These are phyloP conservation scores for Drosophila eugracilis DNA, from an alignment of 1,140 invertebrate genomes.

Conservation along the genomic window DNA sequence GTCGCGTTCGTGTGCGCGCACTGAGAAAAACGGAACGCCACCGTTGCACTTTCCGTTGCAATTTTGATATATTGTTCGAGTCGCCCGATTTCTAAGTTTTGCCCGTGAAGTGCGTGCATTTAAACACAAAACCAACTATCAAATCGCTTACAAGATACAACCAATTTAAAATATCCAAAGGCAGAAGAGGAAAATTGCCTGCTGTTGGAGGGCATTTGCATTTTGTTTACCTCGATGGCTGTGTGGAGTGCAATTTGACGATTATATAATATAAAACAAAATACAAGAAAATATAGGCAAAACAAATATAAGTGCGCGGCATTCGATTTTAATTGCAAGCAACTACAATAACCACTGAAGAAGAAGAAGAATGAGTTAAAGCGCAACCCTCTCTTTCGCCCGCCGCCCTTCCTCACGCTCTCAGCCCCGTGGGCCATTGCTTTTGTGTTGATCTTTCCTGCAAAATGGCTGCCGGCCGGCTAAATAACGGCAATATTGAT, in stretches of 20 bases:
- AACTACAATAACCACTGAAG: conserved; percentile 53
- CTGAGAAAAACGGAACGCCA: conserved; percentile 37
- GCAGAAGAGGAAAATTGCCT: conserved; percentile 5
- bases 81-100: conserved; percentile 36
- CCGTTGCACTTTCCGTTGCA: conserved; percentile 34
- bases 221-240: conserved; percentile 55
- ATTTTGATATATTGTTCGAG: conserved; percentile 29
- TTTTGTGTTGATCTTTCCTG: conserved; percentile 25
- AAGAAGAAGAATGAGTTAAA: conserved; percentile 45
- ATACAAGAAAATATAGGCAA: conserved; percentile 9
- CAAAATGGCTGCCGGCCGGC: conserved; percentile 51
- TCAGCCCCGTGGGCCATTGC: not conserved
- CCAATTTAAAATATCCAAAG: conserved; percentile 22
- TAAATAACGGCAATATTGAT: conserved; percentile 9
- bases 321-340: conserved; percentile 70
- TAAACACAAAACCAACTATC: conserved; percentile 11
- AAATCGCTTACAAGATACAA: conserved; percentile 19
- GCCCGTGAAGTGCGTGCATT: conserved; percentile 28
- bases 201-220: conserved; percentile 44
- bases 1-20: conserved; percentile 81
- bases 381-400: conserved; percentile 55
- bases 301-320: conserved; percentile 63
- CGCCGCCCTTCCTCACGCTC: not conserved
- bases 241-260: conserved; percentile 55
- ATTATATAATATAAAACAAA: conserved; percentile 44